These are phyloP conservation scores for Platyscapa corneri DNA, from an alignment of 1,140 invertebrate species.

Conservation along the genomic window DNA sequence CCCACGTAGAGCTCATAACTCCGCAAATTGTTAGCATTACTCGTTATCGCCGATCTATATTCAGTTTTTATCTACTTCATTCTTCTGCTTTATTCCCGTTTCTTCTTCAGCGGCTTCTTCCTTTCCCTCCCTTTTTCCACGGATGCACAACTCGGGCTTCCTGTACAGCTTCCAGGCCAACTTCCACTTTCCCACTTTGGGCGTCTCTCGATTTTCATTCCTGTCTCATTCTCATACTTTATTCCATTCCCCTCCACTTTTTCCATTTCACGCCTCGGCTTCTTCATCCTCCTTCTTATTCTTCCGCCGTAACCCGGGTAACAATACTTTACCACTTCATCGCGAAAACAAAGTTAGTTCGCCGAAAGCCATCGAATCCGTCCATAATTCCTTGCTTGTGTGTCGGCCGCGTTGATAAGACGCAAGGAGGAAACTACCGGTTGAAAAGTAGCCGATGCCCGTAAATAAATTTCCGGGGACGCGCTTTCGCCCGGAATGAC, in stretches of 20 bases:
- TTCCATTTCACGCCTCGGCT: not conserved
- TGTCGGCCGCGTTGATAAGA: not conserved
- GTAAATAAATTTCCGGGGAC: not conserved
- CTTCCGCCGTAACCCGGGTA: not conserved
- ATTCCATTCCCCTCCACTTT: not conserved
- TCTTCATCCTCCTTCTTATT: not conserved
- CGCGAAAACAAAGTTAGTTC: not conserved
- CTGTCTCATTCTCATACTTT: slow-evolving; percentile 6
- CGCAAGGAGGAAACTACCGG: not conserved
- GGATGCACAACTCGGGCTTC: not conserved
- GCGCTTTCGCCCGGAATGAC: too few relatives aligned
- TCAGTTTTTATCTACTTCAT: slow-evolving; percentile 16
- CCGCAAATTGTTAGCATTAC: not conserved
- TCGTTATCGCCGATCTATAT: slow-evolving; percentile 14
- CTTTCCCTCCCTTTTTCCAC: too few relatives aligned
- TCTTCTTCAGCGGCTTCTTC: not conserved
- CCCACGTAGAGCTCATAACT: not conserved
- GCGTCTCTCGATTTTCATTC: slow-evolving; percentile 12
- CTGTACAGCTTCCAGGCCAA: not conserved
- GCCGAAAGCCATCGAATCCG: not conserved
- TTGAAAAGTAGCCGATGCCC: not conserved
- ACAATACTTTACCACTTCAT: not conserved
- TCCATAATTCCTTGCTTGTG: not conserved
- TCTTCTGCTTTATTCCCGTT: not conserved
- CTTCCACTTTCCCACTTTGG: not conserved